These are phyloP conservation scores for Macrosiphum euphorbiae DNA, from an alignment of 2,888 invertebrate species.

Conservation along the genomic window DNA sequence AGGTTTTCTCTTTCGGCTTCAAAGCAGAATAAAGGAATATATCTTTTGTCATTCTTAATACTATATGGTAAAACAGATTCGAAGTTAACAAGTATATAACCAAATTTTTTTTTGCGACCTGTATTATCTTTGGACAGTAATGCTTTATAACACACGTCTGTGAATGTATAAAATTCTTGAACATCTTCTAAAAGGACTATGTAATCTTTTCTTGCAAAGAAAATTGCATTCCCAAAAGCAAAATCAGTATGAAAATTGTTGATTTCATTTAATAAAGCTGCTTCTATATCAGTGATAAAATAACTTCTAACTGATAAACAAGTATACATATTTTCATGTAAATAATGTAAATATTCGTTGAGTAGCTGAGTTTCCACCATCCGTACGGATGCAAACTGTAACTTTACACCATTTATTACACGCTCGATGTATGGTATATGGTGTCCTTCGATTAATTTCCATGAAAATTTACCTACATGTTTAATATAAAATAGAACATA, in stretches of 20 bases:
- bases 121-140: slow-evolving; percentile 76
- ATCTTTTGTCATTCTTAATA: slow-evolving; percentile 84
- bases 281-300: slow-evolving; percentile 92
- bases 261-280: slow-evolving; percentile 90
- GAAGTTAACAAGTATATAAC: slow-evolving; percentile 91
- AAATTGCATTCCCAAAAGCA: slow-evolving; percentile 84
- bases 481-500: slow-evolving; percentile 4
- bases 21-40: slow-evolving; percentile 91
- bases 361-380: slow-evolving; percentile 93
- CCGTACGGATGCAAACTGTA: slow-evolving; percentile 91
- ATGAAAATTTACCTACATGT: slow-evolving; percentile 80
- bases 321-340: slow-evolving; percentile 90
- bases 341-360: slow-evolving; percentile 88
- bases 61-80: slow-evolving; percentile 95
- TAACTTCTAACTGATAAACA: slow-evolving; percentile 93
- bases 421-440: slow-evolving; percentile 92
- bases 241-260: slow-evolving; percentile 88
- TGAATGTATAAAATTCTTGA: slow-evolving; percentile 89
- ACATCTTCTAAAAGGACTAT: slow-evolving; percentile 91
- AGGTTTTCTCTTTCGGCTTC: slow-evolving; percentile 94
- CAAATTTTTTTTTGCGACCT: slow-evolving; percentile 79
- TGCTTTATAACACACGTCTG: slow-evolving; percentile 90
- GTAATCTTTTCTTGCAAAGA: slow-evolving; percentile 88
- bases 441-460: slow-evolving; percentile 88
- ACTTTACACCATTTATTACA: slow-evolving; percentile 73